phyloP scores from a whole-genome alignment of 2,888 invertebrate species.

The Conus canariensis region DNA sequence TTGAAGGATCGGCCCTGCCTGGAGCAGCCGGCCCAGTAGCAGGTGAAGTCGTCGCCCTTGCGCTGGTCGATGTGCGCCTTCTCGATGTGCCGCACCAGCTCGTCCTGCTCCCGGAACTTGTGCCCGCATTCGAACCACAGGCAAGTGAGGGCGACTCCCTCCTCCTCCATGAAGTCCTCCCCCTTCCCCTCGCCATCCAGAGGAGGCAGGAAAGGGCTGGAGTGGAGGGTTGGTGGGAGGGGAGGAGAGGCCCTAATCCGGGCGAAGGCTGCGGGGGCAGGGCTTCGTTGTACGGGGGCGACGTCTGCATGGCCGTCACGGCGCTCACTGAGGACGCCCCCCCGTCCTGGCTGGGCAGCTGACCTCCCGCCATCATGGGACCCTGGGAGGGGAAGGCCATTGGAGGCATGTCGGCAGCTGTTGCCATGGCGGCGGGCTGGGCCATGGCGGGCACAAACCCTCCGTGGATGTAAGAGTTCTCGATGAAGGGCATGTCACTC shows the following conservation, averaged over 20 bases:
- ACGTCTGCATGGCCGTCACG: background rate
- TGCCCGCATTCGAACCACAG: conserved; percentile 72
- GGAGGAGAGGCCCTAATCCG: background rate
- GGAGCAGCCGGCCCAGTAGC: conserved; percentile 77
- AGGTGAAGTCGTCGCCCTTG: conserved; percentile 78
- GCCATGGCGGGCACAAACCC: conserved; percentile 18
- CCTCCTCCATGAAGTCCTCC: conserved; percentile 69
- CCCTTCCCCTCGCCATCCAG: conserved; percentile 52
- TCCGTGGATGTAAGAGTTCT: conserved; percentile 59
- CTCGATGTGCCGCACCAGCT: conserved; percentile 77
- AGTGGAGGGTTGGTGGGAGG: background rate
- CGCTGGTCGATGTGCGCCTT: conserved; percentile 78
- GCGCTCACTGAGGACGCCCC: background rate
- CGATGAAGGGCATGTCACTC: conserved; percentile 70
- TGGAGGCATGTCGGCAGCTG: background rate
- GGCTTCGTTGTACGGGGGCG: background rate
- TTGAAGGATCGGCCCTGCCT: conserved; percentile 77
- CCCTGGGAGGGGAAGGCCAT: background rate
- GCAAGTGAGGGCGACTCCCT: conserved; percentile 64
- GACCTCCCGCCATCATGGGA: conserved; percentile 4
- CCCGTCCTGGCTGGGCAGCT: background rate
- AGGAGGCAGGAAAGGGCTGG: background rate
- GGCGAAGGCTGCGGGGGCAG: conserved; percentile 40
- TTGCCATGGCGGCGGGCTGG: conserved; percentile 11
- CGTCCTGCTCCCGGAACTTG: conserved; percentile 64